These are phyloP conservation scores for Cyprinodon variegatus DNA, from an alignment of 2,113 vertebrate genomes.

Conservation along the genomic window DNA sequence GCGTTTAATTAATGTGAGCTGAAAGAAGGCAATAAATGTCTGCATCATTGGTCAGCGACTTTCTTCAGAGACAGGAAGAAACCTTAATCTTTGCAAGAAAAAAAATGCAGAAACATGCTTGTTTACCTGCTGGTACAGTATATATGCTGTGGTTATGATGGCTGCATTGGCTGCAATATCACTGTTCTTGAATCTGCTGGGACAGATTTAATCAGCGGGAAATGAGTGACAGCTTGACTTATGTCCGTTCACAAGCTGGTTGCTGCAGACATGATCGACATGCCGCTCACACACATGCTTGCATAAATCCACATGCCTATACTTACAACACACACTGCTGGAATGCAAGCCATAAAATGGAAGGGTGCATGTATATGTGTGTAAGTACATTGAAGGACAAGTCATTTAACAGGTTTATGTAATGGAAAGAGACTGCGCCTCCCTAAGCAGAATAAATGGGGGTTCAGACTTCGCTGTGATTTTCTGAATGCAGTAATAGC, in stretches of 20 bases:
- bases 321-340: background rate
- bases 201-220: constrained; percentile 37
- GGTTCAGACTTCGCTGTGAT: constrained; percentile 1
- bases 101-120: background rate
- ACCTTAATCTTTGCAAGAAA: constrained; percentile 20
- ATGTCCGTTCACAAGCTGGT: constrained; percentile 33
- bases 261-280: constrained; percentile 36
- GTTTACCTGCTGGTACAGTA: background rate
- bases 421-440: constrained; percentile 39
- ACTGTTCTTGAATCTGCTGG: constrained; percentile 6
- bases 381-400: constrained; percentile 31
- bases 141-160: background rate
- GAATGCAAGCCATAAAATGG: background rate
- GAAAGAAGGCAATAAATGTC: constrained; percentile 23
- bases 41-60: constrained; percentile 20
- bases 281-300: constrained; percentile 32
- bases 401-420: constrained; percentile 55
- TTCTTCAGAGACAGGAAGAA: constrained; percentile 21
- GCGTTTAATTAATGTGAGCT: background rate
- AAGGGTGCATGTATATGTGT: constrained; percentile 13
- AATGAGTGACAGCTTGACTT: constrained; percentile 56
- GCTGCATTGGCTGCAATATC: constrained; percentile 10
- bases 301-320: background rate
- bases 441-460: constrained; percentile 56
- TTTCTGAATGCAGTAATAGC: constrained; percentile 15